Evolutionary conservation across 2,113 vertebrate genomes (phyloP).

Genomic region (Spermophilus dauricus): DNA sequence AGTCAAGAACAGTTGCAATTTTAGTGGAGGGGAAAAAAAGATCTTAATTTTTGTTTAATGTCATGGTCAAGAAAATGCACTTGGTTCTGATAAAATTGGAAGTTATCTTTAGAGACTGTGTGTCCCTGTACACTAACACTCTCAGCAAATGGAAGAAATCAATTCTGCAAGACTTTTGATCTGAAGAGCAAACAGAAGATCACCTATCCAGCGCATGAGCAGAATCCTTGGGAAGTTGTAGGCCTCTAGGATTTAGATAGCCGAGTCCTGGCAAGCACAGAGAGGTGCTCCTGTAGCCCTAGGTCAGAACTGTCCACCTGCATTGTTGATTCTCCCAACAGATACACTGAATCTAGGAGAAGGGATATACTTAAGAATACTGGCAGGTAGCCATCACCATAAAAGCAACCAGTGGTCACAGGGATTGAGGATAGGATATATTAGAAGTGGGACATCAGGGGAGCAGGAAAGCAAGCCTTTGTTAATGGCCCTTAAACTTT

Average conservation of each 20-base stretch:
- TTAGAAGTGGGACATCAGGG: not conserved
- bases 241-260: not conserved
- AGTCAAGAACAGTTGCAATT: not conserved
- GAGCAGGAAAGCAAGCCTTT: not conserved
- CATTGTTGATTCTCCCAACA: not conserved
- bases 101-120: not conserved
- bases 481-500: not conserved
- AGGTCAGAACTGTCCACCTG: not conserved
- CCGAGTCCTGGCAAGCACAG: not conserved
- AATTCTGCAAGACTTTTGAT: not conserved
- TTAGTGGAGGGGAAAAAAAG: not conserved
- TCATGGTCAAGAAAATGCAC: not conserved
- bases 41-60: slow-evolving; percentile 34
- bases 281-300: not conserved
- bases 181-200: not conserved
- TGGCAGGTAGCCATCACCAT: not conserved
- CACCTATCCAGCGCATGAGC: not conserved
- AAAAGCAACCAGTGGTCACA: not conserved
- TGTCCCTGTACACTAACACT: not conserved
- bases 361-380: not conserved
- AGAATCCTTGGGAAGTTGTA: not conserved
- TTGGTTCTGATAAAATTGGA: not conserved
- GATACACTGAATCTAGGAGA: not conserved
- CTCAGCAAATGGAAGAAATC: slow-evolving; percentile 42
- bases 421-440: not conserved